Base-by-base conservation (phyloP, 2,888 invertebrate species). In the Clivina fossor region DNA sequence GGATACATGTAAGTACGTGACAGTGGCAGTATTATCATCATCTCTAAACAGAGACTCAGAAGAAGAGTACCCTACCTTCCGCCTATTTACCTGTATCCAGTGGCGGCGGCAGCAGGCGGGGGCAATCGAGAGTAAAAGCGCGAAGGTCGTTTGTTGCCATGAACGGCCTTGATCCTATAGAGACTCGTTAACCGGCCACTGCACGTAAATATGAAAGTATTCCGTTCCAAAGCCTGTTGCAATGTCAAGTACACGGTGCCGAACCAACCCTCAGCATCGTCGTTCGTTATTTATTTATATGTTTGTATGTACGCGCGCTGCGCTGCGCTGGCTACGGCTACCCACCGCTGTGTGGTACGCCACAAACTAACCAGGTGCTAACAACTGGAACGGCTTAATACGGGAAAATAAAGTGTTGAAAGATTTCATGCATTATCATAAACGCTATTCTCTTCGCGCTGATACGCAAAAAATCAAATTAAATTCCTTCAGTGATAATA, bases 61-160 rank as follows among this genome's bases (percentile, higher is more conserved):
- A 33, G 11, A 1, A 15, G 9, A 26, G 9, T 26, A 8, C 26
- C 16, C 13, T 13, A 8, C 16, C 11, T 33, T 33, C 33, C 33
- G 33, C 33, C n/a, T 33, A 33, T 33, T 33, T 33, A 16, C 16
- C n/a, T n/a, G n/a, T n/a, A n/a, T 9, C 33, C 33, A 33, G 33
- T 33, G 33, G 33, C 33, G 33, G 7, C 33, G 33, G 16, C 7
- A 8, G 4, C 13, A 33, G 13, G 7, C 33, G 33, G 33, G 9
- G 13, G 33, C 33, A 5, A 7, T 26, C 7, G 26, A 30, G 4
- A 3, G 30, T 20, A 40, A 2, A 40, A 40, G 38, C 19, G 5
- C 16, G 40, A 40, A 40, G 40, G 40, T 40, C 40, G 40, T 40
- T 40, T 9, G 11, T 19, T 19, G 40, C 40, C 19, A 19, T 19